Percentiles rank a stretch among this genome's conserved stretches.
These are phyloP conservation scores for Orestias chungarensis DNA, from an alignment of 2,797 vertebrate genomes.

Conservation along the genomic window DNA sequence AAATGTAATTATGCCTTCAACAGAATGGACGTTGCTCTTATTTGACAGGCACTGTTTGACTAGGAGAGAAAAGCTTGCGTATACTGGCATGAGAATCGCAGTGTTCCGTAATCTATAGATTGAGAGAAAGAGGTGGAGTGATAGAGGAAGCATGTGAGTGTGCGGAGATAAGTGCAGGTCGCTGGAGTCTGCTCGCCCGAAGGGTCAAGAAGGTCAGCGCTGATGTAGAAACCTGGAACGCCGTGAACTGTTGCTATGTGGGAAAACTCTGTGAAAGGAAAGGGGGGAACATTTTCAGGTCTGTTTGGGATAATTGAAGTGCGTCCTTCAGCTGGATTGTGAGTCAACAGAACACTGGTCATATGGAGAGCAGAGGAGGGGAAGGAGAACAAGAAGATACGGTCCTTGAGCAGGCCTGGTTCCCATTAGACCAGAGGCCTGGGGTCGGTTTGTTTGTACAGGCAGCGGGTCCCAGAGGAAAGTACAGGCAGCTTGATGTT, in stretches of 20 bases:
- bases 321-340: slow-evolving; percentile 76
- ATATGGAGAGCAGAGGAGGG: slow-evolving; percentile 39
- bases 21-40: slow-evolving; percentile 10
- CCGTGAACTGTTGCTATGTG: slow-evolving; percentile 58
- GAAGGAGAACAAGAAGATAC: slow-evolving; percentile 48
- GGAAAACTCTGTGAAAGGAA: slow-evolving; percentile 61
- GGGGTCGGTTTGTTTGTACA: slow-evolving; percentile 79
- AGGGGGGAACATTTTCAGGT: slow-evolving; percentile 78
- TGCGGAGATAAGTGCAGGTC: slow-evolving; percentile 62
- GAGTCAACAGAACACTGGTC: slow-evolving; percentile 51
- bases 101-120: slow-evolving; percentile 20
- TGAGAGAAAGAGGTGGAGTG: slow-evolving; percentile 28
- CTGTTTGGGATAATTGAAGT: slow-evolving; percentile 84
- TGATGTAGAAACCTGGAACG: slow-evolving; percentile 55
- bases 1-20: slow-evolving; percentile 26
- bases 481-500: slow-evolving; percentile 64
- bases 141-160: slow-evolving; percentile 56
- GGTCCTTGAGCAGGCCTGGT: slow-evolving; percentile 77
- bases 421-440: slow-evolving; percentile 82
- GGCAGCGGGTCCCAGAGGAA: slow-evolving; percentile 78
- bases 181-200: slow-evolving; percentile 53
- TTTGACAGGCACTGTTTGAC: slow-evolving; percentile 1
- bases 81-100: slow-evolving; percentile 14
- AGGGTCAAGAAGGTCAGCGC: slow-evolving; percentile 66
- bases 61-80: background rate